A percentile compares a stretch with the other conserved stretches of the same genome.
Evolutionary conservation across 2,113 vertebrate species (phyloP).

Genomic region (Erinaceus europaeus): DNA sequence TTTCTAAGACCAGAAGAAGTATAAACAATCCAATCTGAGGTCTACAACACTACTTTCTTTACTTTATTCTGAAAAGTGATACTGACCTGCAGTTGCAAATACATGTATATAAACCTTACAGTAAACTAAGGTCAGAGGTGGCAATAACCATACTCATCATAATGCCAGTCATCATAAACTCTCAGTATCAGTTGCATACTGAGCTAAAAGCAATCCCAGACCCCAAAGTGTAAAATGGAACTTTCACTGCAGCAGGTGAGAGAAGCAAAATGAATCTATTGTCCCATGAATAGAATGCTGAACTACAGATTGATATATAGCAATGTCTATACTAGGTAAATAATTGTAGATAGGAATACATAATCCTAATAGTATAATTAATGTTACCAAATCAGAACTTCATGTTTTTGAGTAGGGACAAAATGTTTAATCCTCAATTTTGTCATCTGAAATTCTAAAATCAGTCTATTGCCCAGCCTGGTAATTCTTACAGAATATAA

Average conservation of each 20-base stretch:
- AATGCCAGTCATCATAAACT: not conserved
- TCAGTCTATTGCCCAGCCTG: not conserved
- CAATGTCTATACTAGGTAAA: not conserved
- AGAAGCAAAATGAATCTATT: not conserved
- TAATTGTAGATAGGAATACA: not conserved
- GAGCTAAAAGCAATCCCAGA: not conserved
- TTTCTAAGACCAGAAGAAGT: not conserved
- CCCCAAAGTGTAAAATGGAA: not conserved
- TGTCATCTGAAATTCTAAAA: not conserved
- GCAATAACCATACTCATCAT: not conserved
- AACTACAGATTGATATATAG: not conserved
- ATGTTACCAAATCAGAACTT: not conserved
- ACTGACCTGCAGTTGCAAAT: conserved; percentile 49
- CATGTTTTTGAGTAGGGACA: not conserved
- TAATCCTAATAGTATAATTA: not conserved
- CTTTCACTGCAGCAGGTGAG: not conserved
- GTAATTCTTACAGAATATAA: not conserved
- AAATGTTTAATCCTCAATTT: conserved; percentile 19
- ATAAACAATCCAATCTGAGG: conserved; percentile 5
- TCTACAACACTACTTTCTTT: not conserved
- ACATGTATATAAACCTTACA: conserved; percentile 56
- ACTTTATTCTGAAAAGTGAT: not conserved
- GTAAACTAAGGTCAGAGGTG: not conserved
- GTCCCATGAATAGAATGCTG: not conserved
- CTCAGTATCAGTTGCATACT: not conserved